Evolutionary conservation across 2,888 invertebrate species (phyloP).

Genomic region (Dione juno): DNA sequence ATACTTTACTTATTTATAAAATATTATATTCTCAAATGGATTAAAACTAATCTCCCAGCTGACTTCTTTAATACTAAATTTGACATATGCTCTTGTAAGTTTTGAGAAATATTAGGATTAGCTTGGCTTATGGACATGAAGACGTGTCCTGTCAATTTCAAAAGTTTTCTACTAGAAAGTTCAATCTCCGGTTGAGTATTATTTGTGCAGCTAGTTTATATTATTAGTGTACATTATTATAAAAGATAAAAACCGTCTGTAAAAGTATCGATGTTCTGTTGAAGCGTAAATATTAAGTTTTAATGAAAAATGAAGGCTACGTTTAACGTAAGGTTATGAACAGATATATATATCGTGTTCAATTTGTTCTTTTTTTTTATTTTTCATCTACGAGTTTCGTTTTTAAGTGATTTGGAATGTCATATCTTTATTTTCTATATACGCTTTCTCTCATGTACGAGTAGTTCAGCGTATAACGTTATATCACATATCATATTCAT

Average conservation of each 20-base stretch:
- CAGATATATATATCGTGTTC: background rate
- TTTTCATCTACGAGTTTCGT: background rate
- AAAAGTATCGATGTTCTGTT: conserved; percentile 2
- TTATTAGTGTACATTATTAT: conserved; percentile 18
- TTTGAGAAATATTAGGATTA: conserved; percentile 49
- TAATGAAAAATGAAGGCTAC: background rate
- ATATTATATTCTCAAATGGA: conserved; percentile 19
- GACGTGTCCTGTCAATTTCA: conserved; percentile 59
- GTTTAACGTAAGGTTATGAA: background rate
- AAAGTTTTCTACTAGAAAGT: conserved; percentile 56
- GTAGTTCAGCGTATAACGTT: background rate
- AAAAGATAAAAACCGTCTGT: conserved; percentile 22
- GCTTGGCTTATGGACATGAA: conserved; percentile 53
- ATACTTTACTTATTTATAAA: background rate
- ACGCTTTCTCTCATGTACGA: background rate
- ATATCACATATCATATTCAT: background rate
- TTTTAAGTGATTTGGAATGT: background rate
- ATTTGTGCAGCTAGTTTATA: conserved; percentile 19
- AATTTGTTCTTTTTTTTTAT: background rate
- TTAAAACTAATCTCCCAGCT: conserved; percentile 43
- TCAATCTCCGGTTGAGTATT: conserved; percentile 35
- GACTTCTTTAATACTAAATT: conserved; percentile 55
- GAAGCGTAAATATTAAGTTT: background rate
- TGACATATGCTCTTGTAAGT: conserved; percentile 57
- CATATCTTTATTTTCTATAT: background rate